These are phyloP conservation scores for Arothron firmamentum DNA, from an alignment of 2,113 vertebrate genomes.

Conservation along the genomic window DNA sequence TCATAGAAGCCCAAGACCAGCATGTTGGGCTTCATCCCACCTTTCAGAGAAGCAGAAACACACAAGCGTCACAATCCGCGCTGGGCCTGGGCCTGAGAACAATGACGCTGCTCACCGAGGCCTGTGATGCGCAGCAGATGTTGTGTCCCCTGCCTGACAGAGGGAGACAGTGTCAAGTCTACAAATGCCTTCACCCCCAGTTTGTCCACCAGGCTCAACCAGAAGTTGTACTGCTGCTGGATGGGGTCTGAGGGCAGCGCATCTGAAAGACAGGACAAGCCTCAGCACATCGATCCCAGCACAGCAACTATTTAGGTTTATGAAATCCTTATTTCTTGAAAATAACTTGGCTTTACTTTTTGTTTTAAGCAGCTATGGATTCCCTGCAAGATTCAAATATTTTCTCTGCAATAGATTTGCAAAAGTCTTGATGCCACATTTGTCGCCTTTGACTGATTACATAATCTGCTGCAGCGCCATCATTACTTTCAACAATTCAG, in stretches of 20 bases:
- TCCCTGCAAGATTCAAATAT: too few species aligned
- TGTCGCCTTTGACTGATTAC: too few species aligned
- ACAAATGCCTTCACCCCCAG: slow-evolving; percentile 89
- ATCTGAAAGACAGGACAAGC: slow-evolving; percentile 58
- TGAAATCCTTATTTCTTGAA: too few species aligned
- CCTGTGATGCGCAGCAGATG: slow-evolving; percentile 87
- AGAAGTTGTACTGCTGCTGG: slow-evolving; percentile 86
- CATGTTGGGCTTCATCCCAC: slow-evolving; percentile 92
- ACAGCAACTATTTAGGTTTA: too few species aligned
- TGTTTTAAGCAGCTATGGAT: too few species aligned
- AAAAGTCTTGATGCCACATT: too few species aligned
- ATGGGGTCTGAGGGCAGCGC: slow-evolving; percentile 80
- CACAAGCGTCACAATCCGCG: background rate
- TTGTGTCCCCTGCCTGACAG: slow-evolving; percentile 85
- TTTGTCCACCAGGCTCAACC: slow-evolving; percentile 86
- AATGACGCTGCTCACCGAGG: slow-evolving; percentile 70
- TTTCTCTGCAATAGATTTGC: too few species aligned
- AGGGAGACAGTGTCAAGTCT: slow-evolving; percentile 81
- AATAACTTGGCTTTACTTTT: too few species aligned
- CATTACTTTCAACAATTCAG: too few species aligned
- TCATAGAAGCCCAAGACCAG: slow-evolving; percentile 89
- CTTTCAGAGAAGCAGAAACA: slow-evolving; percentile 52
- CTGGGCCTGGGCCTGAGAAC: too few species aligned
- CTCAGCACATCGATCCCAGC: background rate
- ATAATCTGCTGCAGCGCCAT: too few species aligned